These are phyloP conservation scores for Ceratina australensis DNA, from an alignment of 1,140 invertebrate species.

Conservation along the genomic window DNA sequence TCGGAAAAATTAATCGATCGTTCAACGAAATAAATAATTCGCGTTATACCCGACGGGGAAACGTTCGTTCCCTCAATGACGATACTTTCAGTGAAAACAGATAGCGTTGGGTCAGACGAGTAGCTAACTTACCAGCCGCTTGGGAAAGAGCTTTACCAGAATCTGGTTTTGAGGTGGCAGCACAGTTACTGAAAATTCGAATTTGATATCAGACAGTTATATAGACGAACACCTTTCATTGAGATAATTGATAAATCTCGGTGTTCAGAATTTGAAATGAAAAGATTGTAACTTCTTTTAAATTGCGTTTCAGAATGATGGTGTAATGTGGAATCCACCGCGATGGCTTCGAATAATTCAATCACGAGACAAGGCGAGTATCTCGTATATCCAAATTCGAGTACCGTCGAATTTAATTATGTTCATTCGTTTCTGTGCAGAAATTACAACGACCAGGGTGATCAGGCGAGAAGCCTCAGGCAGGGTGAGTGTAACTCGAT, in stretches of 20 bases:
- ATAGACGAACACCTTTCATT: too few species aligned
- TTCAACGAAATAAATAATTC: too few species aligned
- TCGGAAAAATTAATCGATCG: too few species aligned
- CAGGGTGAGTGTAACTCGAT: slow-evolving; percentile 52
- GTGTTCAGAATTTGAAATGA: background rate
- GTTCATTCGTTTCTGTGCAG: slow-evolving; percentile 52
- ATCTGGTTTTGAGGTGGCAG: slow-evolving; percentile 54
- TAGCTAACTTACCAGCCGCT: slow-evolving; percentile 66
- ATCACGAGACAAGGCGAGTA: slow-evolving; percentile 69
- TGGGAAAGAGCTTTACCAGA: slow-evolving; percentile 28
- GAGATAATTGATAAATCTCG: background rate
- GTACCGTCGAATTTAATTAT: too few species aligned
- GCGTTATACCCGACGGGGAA: too few species aligned
- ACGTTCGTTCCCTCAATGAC: too few species aligned
- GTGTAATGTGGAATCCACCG: slow-evolving; percentile 66
- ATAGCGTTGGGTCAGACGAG: background rate
- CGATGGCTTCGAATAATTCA: slow-evolving; percentile 70
- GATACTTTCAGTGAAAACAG: too few species aligned
- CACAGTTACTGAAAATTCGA: slow-evolving; percentile 35
- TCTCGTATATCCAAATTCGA: background rate
- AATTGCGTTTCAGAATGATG: slow-evolving; percentile 69
- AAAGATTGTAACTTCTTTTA: background rate
- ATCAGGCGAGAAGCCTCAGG: slow-evolving; percentile 26
- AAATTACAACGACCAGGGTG: slow-evolving; percentile 66
- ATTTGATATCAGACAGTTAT: background rate